Evolutionary conservation across 2,797 vertebrate species (phyloP), one percentile per base, ranked within the genome.

Genomic region (Peromyscus eremicus): DNA sequence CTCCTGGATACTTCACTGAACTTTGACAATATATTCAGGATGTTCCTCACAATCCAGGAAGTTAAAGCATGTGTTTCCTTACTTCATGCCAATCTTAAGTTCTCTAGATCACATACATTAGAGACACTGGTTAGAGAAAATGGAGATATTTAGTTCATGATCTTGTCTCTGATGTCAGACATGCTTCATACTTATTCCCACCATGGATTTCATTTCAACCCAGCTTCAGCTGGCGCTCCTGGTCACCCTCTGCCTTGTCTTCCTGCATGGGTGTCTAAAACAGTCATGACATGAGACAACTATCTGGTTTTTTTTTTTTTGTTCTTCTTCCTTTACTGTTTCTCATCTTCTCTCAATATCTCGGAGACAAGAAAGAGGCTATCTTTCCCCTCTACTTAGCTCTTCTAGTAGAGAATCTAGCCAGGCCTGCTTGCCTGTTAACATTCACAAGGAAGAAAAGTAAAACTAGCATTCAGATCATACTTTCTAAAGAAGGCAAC

Each of bases 381-480:
- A 25, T 23, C 6, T 91, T 84, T 82, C 4, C 6, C 29, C 81
- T 46, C 14, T 76, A 55, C 32, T 81, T 81, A 88, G 43, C 23
- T 87, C 83, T 92, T 11, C 19, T 92, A 70, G 40, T n/a, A 1
- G 79, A 81, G 95, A 90, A 92, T 46, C 9, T 29, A 75, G 1
- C 2, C 11, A n/a, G 37, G 57, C 2, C 34, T 60, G 21, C 25
- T 29, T 93, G 16, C 55, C 76, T 77, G 3, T 82, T 94, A 81
- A 77, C 84, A 92, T 11, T 10, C 37, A 82, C 46, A 91, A 91
- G 34, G n/a, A 91, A 75, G 13, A 94, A 96, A 94, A 85, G 3
- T 57, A 73, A 82, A 92, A 94, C 43, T 77, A 66, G 21, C 84
- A 89, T 34, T 89, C 68, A 93, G 4, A 27, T 3, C 52, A 16